phyloP scores from a whole-genome alignment of 2,797 vertebrate species.

The Sparus aurata region DNA sequence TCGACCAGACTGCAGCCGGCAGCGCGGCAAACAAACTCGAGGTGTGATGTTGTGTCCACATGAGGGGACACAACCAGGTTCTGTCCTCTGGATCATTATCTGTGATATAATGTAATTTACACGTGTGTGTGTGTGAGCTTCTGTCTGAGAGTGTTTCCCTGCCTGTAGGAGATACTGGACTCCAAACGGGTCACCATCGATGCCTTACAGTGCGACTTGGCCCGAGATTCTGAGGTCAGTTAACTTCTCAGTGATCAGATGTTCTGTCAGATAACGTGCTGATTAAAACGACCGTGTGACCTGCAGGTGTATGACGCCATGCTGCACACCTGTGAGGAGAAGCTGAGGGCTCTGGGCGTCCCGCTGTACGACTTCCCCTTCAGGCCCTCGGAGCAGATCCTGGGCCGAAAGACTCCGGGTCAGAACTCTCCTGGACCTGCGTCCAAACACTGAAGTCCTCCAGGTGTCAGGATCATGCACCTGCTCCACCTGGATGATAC shows the following conservation, averaged over 20 bases:
- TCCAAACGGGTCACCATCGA: constrained; percentile 8
- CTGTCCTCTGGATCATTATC: background rate
- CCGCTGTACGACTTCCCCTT: constrained; percentile 23
- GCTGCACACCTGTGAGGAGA: constrained; percentile 18
- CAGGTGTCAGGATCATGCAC: background rate
- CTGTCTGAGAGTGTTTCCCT: background rate
- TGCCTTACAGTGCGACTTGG: constrained; percentile 23
- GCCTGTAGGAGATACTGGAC: constrained; percentile 43
- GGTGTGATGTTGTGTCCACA: background rate
- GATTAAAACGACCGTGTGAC: background rate
- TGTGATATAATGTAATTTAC: too few species aligned
- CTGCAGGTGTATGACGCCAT: constrained; percentile 57
- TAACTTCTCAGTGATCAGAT: background rate
- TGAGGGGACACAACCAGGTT: background rate
- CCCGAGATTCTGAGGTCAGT: constrained; percentile 35
- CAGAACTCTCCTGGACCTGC: background rate
- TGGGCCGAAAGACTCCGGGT: background rate
- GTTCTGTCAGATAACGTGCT: background rate
- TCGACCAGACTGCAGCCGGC: background rate
- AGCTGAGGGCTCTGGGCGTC: constrained; percentile 20
- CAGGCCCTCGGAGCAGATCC: constrained; percentile 28
- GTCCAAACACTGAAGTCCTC: background rate
- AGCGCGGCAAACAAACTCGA: background rate
- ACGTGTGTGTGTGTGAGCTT: too few species aligned
- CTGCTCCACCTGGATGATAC: background rate